phyloP scores from a whole-genome alignment of 1,140 invertebrate genomes.

The Drosophila bocki region DNA sequence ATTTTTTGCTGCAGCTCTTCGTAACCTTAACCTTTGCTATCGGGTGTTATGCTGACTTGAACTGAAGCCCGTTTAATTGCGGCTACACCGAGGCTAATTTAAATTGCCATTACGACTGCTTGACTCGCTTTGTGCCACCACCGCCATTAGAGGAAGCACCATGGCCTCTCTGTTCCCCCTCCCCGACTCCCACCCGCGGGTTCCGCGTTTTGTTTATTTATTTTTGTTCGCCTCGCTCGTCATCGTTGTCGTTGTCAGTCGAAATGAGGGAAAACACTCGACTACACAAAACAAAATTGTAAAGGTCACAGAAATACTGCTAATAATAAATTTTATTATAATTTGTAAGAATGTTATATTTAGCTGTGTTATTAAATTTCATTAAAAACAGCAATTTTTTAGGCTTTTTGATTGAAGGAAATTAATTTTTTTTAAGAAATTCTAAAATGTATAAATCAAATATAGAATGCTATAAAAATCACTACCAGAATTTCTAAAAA shows the following conservation, averaged over 20 bases:
- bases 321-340: background rate
- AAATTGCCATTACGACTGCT: constrained; percentile 68
- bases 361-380: background rate
- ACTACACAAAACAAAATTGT: background rate
- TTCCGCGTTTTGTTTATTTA: constrained; percentile 41
- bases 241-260: constrained; percentile 40
- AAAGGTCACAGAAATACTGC: background rate
- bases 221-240: constrained; percentile 33
- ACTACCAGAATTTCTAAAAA: no score
- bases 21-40: constrained; percentile 20
- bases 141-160: constrained; percentile 7
- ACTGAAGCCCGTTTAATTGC: constrained; percentile 58
- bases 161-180: background rate
- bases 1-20: constrained; percentile 4
- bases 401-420: background rate
- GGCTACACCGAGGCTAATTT: constrained; percentile 57
- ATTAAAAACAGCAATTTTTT: background rate
- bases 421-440: no score
- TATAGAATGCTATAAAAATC: no score
- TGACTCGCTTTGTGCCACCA: constrained; percentile 40
- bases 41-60: constrained; percentile 9
- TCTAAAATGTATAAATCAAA: no score
- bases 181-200: constrained; percentile 22
- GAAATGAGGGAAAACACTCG: constrained; percentile 20
- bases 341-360: background rate